These are phyloP conservation scores for Parascotia fuliginaria DNA, from an alignment of 2,888 invertebrate genomes.

Conservation along the genomic window DNA sequence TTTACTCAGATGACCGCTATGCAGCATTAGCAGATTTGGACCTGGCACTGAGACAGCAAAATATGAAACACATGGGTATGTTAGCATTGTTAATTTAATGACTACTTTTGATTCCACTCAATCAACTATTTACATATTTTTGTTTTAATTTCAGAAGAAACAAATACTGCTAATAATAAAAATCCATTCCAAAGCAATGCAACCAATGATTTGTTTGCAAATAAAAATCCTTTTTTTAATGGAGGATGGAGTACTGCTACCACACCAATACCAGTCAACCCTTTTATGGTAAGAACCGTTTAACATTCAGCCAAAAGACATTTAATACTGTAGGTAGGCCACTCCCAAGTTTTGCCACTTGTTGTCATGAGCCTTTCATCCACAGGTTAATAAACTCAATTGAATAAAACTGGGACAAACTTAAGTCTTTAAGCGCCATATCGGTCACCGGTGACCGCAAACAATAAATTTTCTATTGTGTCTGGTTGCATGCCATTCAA, in stretches of 20 bases:
- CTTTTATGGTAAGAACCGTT: conserved; percentile 71
- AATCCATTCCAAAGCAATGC: conserved; percentile 81
- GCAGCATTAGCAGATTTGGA: conserved; percentile 98
- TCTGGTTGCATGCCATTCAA: too few relatives aligned
- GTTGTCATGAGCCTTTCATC: too few relatives aligned
- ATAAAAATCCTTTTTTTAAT: conserved; percentile 80
- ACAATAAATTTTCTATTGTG: too few relatives aligned
- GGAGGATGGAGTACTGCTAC: conserved; percentile 72
- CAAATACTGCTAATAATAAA: conserved; percentile 64
- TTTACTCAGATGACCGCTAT: conserved; percentile 92
- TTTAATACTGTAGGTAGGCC: too few relatives aligned
- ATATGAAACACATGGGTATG: conserved; percentile 79
- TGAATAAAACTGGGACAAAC: too few relatives aligned
- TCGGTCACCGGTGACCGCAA: too few relatives aligned
- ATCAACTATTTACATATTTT: not conserved
- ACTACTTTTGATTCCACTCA: not conserved
- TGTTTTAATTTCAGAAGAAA: conserved; percentile 70
- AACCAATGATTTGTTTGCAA: conserved; percentile 74
- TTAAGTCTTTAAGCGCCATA: not conserved
- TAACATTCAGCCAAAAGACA: too few relatives aligned
- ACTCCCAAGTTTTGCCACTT: too few relatives aligned
- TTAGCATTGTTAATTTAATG: conserved; percentile 1
- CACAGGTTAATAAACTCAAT: too few relatives aligned
- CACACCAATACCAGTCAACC: conserved; percentile 69
- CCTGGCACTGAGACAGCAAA: conserved; percentile 88